Base-by-base conservation (phyloP, 53 echinoderm and acorn worm species). In the Arbacia lixula region DNA sequence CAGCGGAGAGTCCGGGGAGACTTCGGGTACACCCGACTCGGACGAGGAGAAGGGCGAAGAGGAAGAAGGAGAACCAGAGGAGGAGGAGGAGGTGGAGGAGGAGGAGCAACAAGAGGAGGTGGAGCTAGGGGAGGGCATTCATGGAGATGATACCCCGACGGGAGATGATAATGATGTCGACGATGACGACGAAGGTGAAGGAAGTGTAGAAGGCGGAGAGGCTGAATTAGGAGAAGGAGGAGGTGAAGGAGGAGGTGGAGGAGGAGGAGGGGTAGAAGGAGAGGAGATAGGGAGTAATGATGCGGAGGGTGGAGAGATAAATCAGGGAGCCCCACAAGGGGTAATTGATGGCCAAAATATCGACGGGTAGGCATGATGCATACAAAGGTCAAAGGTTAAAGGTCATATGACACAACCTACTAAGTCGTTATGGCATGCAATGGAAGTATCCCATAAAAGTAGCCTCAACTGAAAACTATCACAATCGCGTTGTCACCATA, bases 1-100 rank as follows among this genome's bases (percentile, higher is more conserved):
- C 32, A 88, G 88, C 56, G 89, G 89, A 6, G 85, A 89, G 57
- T 89, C 89, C 24, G 84, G 85, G 3, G 83, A 72, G 42, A 84
- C 84, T 4, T 76, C 65, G 52, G 89, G 67, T 14, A 76, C 89
- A 3, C 88, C 88, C 22, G 84, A 84, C 26, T 60, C 73, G 38
- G 88, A 84, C 31, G 88, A 88, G 28, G 88, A 61, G 5, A 68
- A 83, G 25, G 72, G 25, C 19, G 87, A 60, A 20, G 82, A 83
- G 6, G 89, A 64, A 30, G 85, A 84, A 5, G 77, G 60, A 6
- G 89, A 85, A 32, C 39, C 60, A 38, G 85, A 71, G 5, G 54
- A 78, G 49, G 50, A 72, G 17, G 72, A 72, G 2, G 76, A 76
- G 20, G 63, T 46, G 21, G 82, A 63, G 27, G 82, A 81, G 24